Conservation (phyloP, 2,797 vertebrate species). For the Bovichtus variegatus region DNA sequence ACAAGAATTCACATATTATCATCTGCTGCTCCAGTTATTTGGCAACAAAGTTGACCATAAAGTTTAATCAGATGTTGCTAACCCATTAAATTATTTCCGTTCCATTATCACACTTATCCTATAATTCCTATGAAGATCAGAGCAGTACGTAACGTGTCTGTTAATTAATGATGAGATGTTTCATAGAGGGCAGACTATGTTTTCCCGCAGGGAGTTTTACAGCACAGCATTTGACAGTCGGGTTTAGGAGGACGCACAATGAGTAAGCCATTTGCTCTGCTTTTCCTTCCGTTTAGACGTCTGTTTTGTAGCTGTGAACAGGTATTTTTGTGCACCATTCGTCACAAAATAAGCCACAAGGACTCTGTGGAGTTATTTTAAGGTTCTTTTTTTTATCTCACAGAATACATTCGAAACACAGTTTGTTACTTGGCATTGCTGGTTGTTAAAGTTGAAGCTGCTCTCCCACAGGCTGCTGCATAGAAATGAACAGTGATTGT, state of each 20-base stretch:
- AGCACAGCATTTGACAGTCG: conserved; percentile 57
- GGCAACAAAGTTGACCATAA: not conserved
- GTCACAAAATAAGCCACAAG: conserved; percentile 26
- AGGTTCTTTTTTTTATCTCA: conserved; percentile 31
- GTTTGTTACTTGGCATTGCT: conserved; percentile 14
- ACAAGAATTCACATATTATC: conserved; percentile 14
- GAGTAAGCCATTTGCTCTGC: conserved; percentile 81
- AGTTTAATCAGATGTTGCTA: conserved; percentile 12
- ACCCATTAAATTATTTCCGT: conserved; percentile 15
- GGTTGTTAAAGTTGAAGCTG: conserved; percentile 20
- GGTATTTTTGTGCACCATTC: conserved; percentile 33
- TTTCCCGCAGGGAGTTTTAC: conserved; percentile 53
- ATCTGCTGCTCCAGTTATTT: not conserved
- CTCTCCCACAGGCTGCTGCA: conserved; percentile 28
- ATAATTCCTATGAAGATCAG: conserved; percentile 29
- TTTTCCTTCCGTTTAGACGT: conserved; percentile 45
- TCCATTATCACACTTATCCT: conserved; percentile 21
- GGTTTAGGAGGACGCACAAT: conserved; percentile 73
- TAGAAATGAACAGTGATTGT: conserved; percentile 44
- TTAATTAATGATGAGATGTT: conserved; percentile 83
- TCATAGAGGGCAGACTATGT: conserved; percentile 68
- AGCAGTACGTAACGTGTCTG: conserved; percentile 50
- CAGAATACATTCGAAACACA: conserved; percentile 14
- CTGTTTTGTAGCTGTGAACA: conserved; percentile 46
- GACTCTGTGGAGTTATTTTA: conserved; percentile 40